A percentile compares a stretch with the other conserved stretches of the same genome.
Conservation (phyloP, 2,888 invertebrate species). For the Clusia tigrina region DNA sequence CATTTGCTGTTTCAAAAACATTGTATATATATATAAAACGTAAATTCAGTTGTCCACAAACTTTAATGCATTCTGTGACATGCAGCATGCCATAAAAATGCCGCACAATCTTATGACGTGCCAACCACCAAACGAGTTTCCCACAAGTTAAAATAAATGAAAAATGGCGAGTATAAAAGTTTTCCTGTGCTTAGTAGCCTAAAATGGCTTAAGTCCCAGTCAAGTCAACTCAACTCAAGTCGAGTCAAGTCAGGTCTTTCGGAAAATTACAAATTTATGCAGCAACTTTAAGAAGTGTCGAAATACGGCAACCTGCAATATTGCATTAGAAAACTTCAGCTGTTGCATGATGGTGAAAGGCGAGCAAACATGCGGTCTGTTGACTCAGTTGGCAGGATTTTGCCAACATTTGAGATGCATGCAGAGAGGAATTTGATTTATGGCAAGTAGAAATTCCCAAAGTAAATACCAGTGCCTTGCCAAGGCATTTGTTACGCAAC, state of each 20-base stretch:
- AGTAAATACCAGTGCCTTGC: too few relatives aligned
- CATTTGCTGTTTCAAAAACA: background rate
- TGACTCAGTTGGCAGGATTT: background rate
- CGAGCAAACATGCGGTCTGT: background rate
- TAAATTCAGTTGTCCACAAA: background rate
- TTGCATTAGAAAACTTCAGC: background rate
- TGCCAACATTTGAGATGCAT: background rate
- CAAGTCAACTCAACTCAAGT: too few relatives aligned
- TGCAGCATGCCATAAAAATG: background rate
- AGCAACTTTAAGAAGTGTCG: background rate
- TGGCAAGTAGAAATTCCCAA: background rate
- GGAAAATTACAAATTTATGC: background rate
- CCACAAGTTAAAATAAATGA: background rate
- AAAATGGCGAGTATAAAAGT: background rate
- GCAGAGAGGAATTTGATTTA: background rate
- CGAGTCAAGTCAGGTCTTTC: background rate
- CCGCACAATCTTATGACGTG: slow-evolving; percentile 1
- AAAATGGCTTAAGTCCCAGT: background rate
- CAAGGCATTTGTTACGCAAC: too few relatives aligned
- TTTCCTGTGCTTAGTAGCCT: background rate
- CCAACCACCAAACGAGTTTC: background rate
- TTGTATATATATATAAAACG: too few relatives aligned
- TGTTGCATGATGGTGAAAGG: background rate
- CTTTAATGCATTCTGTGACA: background rate
- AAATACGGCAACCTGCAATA: background rate